A percentile compares a stretch with the other conserved stretches of the same genome.
Evolutionary conservation across 1,140 invertebrate species (phyloP).

Genomic region (Penaeus chinensis): DNA sequence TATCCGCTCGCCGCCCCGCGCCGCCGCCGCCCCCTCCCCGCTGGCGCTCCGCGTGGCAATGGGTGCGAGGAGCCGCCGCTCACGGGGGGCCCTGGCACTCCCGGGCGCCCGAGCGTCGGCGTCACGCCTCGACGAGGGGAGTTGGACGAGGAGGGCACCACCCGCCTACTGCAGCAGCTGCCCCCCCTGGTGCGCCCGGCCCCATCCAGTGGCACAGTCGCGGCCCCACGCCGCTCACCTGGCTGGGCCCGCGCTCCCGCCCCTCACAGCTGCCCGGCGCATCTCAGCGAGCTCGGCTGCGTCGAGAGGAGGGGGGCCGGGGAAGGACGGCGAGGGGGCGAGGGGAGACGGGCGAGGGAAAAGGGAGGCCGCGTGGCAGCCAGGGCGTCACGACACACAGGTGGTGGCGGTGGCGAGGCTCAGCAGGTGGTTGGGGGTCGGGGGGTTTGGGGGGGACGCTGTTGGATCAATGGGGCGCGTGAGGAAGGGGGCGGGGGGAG

Average conservation of each 20-base stretch:
- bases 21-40: slow-evolving; percentile 40
- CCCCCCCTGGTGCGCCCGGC: slow-evolving; percentile 36
- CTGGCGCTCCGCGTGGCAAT: slow-evolving; percentile 41
- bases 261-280: no score
- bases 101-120: slow-evolving; percentile 20
- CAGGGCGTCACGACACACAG: slow-evolving; percentile 22
- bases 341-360: neutral
- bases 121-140: slow-evolving; percentile 21
- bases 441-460: slow-evolving; percentile 13
- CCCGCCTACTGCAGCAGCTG: slow-evolving; percentile 34
- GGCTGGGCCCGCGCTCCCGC: no score
- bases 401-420: slow-evolving; percentile 40
- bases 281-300: neutral
- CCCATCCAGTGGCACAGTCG: slow-evolving; percentile 43
- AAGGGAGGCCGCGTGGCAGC: neutral
- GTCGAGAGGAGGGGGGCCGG: slow-evolving; percentile 10
- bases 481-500: slow-evolving; percentile 15
- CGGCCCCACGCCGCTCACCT: no score
- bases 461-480: slow-evolving; percentile 44
- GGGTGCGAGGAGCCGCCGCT: slow-evolving; percentile 32
- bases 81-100: slow-evolving; percentile 11
- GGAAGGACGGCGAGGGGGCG: neutral
- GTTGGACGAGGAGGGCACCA: slow-evolving; percentile 13
- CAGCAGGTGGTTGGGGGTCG: slow-evolving; percentile 49
- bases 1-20: neutral